Conservation (phyloP, 2,888 invertebrate genomes). For the Sesia bembeciformis region DNA sequence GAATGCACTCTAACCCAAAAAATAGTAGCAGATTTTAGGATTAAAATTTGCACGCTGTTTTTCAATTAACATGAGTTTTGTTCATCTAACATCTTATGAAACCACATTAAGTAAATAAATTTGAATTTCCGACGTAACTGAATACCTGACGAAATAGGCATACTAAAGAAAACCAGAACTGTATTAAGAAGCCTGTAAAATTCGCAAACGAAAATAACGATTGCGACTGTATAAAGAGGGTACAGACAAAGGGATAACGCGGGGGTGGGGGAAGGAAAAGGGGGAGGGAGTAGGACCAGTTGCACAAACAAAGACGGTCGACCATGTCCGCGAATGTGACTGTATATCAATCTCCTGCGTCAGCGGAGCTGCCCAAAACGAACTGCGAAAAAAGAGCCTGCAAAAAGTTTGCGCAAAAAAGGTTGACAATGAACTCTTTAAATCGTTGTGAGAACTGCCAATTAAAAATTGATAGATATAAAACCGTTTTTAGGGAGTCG, state of each 20-base stretch:
- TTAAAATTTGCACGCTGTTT: too few relatives aligned
- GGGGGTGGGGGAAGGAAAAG: slow-evolving; percentile 22
- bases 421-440: slow-evolving; percentile 66
- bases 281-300: slow-evolving; percentile 44
- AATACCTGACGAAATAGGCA: too few relatives aligned
- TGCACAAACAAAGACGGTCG: slow-evolving; percentile 68
- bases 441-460: slow-evolving; percentile 70
- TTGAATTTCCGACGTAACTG: too few relatives aligned
- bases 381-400: slow-evolving; percentile 53
- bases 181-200: slow-evolving; percentile 34
- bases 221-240: slow-evolving; percentile 56
- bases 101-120: too few relatives aligned
- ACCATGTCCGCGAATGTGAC: slow-evolving; percentile 64
- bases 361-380: slow-evolving; percentile 67
- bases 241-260: slow-evolving; percentile 52
- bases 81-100: too few relatives aligned
- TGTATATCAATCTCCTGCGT: slow-evolving; percentile 70
- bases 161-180: not conserved
- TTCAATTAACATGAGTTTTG: too few relatives aligned
- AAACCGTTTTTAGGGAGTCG: slow-evolving; percentile 21
- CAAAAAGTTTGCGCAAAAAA: slow-evolving; percentile 55
- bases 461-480: slow-evolving; percentile 72
- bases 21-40: too few relatives aligned
- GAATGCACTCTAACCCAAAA: too few relatives aligned
- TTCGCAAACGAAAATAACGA: slow-evolving; percentile 56